Evolutionary conservation across 2,797 vertebrate species (phyloP).

Genomic region (Apogon hyalosoma): DNA sequence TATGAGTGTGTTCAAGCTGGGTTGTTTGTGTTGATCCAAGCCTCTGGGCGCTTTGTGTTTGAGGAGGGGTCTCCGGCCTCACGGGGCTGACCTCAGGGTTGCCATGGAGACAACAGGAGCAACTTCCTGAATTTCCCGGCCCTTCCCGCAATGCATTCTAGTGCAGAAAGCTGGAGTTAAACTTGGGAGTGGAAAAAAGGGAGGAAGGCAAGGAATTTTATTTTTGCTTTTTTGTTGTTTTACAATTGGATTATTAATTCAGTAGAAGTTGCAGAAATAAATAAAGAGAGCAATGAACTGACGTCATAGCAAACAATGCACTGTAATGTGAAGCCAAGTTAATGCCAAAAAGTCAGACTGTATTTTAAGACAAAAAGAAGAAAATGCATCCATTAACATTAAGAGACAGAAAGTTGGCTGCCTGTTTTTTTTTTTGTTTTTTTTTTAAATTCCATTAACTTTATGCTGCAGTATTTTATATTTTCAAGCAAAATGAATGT

Average conservation of each 20-base stretch:
- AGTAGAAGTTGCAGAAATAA: not conserved
- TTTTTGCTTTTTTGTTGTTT: constrained; percentile 13
- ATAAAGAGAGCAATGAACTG: constrained; percentile 1
- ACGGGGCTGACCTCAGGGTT: constrained; percentile 73
- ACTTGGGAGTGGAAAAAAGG: constrained; percentile 23
- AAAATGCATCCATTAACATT: not conserved
- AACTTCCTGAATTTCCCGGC: constrained; percentile 80
- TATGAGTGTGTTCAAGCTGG: constrained; percentile 20
- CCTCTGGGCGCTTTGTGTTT: constrained; percentile 79
- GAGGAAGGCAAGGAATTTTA: constrained; percentile 11
- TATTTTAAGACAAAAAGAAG: not conserved
- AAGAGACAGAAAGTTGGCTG: not conserved
- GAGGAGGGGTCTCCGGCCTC: constrained; percentile 82
- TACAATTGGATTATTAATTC: constrained; percentile 15
- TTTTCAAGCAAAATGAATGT: no score
- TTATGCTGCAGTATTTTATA: no score
- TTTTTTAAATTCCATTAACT: not conserved
- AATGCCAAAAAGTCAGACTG: not conserved
- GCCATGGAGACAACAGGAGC: constrained; percentile 75
- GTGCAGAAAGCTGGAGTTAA: constrained; percentile 38
- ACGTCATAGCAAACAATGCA: not conserved
- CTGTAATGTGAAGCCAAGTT: constrained; percentile 12
- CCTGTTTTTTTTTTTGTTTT: not conserved
- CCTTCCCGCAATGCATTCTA: constrained; percentile 63
- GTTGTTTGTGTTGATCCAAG: constrained; percentile 80